phyloP scores from a whole-genome alignment of 2,888 invertebrate species.

The Acanthopleura granulata region DNA sequence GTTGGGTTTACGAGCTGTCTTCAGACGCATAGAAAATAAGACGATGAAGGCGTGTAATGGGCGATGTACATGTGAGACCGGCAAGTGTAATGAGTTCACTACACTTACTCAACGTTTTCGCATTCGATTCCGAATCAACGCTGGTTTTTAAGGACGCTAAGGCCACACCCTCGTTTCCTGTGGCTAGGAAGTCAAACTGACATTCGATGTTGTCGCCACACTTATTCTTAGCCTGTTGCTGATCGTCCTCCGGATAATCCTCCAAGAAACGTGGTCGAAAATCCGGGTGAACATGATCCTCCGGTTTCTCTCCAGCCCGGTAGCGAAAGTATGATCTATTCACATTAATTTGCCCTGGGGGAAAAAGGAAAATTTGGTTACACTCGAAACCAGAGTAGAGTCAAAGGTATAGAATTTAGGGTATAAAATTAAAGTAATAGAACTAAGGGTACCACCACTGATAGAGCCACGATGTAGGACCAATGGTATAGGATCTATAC shows the following conservation, averaged over 20 bases:
- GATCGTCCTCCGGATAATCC: background rate
- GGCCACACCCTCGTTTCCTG: conserved; percentile 3
- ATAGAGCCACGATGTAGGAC: too few species aligned
- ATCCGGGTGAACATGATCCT: background rate
- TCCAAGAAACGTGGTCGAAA: conserved; percentile 13
- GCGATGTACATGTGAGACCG: too few species aligned
- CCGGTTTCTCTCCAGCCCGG: background rate
- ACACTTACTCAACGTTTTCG: background rate
- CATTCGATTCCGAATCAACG: background rate
- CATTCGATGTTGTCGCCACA: conserved; percentile 20
- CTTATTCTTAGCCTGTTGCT: background rate
- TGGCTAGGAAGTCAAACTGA: conserved; percentile 21
- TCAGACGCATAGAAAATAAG: too few species aligned
- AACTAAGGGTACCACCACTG: too few species aligned
- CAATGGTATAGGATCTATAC: too few species aligned
- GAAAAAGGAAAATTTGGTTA: background rate
- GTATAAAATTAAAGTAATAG: too few species aligned
- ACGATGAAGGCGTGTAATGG: too few species aligned
- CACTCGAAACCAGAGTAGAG: too few species aligned
- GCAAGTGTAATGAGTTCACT: too few species aligned
- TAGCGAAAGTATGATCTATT: conserved; percentile 9
- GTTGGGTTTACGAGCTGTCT: too few species aligned
- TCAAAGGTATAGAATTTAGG: too few species aligned
- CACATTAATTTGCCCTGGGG: conserved; percentile 2
- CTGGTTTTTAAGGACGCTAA: conserved; percentile 3